A percentile compares a stretch with the other conserved stretches of the same genome.
Evolutionary conservation across 2,888 invertebrate species (phyloP).

Genomic region (Machimus atricapillus): DNA sequence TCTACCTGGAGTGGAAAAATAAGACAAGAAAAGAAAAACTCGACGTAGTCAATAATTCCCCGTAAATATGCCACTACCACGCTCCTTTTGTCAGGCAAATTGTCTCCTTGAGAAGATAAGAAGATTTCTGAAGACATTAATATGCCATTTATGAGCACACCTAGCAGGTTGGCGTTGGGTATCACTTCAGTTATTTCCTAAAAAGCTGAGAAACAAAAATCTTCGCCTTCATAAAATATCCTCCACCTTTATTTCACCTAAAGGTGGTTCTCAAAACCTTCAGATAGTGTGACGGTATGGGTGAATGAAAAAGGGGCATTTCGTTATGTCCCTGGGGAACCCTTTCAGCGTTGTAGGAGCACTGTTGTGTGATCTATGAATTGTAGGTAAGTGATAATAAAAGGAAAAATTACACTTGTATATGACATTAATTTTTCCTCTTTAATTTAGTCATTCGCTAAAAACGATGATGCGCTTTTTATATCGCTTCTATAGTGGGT

Average conservation of each 20-base stretch:
- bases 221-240: background rate
- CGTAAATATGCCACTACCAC: background rate
- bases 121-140: constrained; percentile 18
- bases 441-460: background rate
- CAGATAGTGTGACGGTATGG: background rate
- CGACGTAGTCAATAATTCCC: background rate
- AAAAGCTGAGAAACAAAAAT: constrained; percentile 31
- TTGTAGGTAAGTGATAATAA: constrained; percentile 15
- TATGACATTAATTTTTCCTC: constrained; percentile 13
- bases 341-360: background rate
- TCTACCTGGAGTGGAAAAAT: background rate
- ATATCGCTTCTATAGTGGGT: background rate
- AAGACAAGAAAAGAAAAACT: background rate
- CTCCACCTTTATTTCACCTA: background rate
- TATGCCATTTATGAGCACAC: constrained; percentile 7
- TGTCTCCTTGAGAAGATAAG: constrained; percentile 18
- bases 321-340: background rate
- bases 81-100: constrained; percentile 4
- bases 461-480: background rate
- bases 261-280: background rate
- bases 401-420: background rate
- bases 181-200: constrained; percentile 25
- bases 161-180: background rate
- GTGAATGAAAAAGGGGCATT: background rate
- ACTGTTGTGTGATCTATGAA: constrained; percentile 4